phyloP scores from a whole-genome alignment of 2,888 invertebrate species.

The Labia minor region DNA sequence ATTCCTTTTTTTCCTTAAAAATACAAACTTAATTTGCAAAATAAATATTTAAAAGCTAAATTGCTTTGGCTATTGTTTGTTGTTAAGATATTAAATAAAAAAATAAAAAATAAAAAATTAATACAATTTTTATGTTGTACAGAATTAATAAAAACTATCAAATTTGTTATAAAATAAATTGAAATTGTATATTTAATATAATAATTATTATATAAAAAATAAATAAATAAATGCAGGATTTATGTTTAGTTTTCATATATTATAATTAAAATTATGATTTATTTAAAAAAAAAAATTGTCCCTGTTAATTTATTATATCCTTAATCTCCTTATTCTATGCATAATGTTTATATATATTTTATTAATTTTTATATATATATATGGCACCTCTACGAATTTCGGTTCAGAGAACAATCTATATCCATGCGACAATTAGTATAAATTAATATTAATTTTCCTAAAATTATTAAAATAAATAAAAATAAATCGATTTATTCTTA shows the following conservation, averaged over 20 bases:
- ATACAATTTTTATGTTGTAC: background rate
- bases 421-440: too few species aligned
- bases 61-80: constrained; percentile 13
- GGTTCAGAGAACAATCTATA: too few species aligned
- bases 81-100: constrained; percentile 13
- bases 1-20: background rate
- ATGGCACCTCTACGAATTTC: too few species aligned
- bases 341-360: too few species aligned
- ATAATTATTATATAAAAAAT: background rate
- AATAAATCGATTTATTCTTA: too few species aligned
- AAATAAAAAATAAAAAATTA: background rate
- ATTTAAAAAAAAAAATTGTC: background rate
- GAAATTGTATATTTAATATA: constrained; percentile 7
- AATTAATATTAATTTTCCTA: too few species aligned
- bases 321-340: too few species aligned
- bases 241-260: constrained; percentile 13
- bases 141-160: background rate
- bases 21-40: background rate
- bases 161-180: constrained; percentile 6
- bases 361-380: too few species aligned
- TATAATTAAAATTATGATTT: constrained; percentile 3
- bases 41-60: background rate
- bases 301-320: too few species aligned
- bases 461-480: too few species aligned
- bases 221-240: constrained; percentile 5